phyloP scores from a whole-genome alignment of 1,140 invertebrate species.

The Melanaphis sacchari region DNA sequence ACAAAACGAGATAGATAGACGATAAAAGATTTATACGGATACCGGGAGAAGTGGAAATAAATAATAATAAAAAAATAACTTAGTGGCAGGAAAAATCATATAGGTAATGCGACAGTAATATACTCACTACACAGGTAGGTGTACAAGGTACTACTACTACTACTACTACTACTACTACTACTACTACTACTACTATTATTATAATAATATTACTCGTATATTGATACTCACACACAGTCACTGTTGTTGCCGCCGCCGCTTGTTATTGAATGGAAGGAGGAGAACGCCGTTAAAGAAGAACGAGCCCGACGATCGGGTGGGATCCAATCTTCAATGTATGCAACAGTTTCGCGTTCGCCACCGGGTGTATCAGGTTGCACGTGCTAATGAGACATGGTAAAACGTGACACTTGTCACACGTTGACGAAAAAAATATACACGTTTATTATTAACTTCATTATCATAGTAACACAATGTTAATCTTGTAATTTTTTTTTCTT shows the following conservation, averaged over 20 bases:
- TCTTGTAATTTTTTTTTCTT: background rate
- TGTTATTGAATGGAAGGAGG: slow-evolving; percentile 48
- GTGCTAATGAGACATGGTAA: slow-evolving; percentile 47
- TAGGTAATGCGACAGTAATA: background rate
- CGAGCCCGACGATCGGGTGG: slow-evolving; percentile 9
- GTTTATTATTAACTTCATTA: background rate
- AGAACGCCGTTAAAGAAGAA: slow-evolving; percentile 4
- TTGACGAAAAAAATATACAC: background rate
- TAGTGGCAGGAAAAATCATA: slow-evolving; percentile 47
- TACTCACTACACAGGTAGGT: background rate
- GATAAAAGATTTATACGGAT: slow-evolving; percentile 4
- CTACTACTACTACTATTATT: background rate
- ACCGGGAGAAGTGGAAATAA: background rate
- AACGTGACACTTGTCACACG: slow-evolving; percentile 25
- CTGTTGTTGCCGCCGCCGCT: background rate
- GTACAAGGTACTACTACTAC: background rate
- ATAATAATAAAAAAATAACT: slow-evolving; percentile 9
- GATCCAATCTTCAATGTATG: slow-evolving; percentile 50
- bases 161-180: background rate
- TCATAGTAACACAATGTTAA: background rate
- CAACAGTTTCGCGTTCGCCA: slow-evolving; percentile 56
- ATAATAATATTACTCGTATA: no score
- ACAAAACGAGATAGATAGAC: background rate
- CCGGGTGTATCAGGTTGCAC: slow-evolving; percentile 47
- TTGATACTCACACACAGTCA: background rate